Percentiles rank a stretch among this genome's conserved stretches.
phyloP scores from a whole-genome alignment of 2,113 vertebrate species.

The Anas platyrhynchos region DNA sequence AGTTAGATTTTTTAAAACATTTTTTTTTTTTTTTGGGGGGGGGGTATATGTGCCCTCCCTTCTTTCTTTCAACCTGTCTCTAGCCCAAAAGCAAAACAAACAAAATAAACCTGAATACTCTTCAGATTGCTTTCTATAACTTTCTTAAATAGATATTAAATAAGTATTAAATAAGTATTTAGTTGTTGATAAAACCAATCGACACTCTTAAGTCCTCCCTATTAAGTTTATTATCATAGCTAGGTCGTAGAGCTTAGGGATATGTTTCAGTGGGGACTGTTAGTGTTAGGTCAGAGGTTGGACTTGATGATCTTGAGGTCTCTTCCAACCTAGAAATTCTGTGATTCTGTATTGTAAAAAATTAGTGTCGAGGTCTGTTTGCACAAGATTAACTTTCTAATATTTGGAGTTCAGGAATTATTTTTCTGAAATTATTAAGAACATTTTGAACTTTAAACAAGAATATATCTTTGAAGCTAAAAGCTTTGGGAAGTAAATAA shows the following conservation, averaged over 20 bases:
- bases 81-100: background rate
- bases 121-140: background rate
- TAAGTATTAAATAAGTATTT: background rate
- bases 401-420: background rate
- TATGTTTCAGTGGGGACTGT: too few relatives aligned
- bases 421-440: conserved; percentile 3
- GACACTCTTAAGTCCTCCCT: background rate
- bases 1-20: background rate
- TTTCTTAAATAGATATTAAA: too few relatives aligned
- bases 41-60: background rate
- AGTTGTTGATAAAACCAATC: background rate
- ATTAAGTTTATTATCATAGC: conserved; percentile 47
- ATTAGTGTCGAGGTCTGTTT: conserved; percentile 32
- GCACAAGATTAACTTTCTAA: conserved; percentile 18
- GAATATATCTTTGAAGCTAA: background rate
- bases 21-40: background rate
- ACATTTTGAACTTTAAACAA: background rate
- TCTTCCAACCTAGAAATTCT: too few relatives aligned
- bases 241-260: background rate
- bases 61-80: rapidly evolving
- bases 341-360: conserved; percentile 6
- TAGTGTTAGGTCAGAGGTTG: too few relatives aligned
- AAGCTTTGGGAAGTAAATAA: background rate
- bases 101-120: background rate
- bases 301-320: too few relatives aligned